phyloP scores from a whole-genome alignment of 2,888 invertebrate species.

The Agrochola macilenta region DNA sequence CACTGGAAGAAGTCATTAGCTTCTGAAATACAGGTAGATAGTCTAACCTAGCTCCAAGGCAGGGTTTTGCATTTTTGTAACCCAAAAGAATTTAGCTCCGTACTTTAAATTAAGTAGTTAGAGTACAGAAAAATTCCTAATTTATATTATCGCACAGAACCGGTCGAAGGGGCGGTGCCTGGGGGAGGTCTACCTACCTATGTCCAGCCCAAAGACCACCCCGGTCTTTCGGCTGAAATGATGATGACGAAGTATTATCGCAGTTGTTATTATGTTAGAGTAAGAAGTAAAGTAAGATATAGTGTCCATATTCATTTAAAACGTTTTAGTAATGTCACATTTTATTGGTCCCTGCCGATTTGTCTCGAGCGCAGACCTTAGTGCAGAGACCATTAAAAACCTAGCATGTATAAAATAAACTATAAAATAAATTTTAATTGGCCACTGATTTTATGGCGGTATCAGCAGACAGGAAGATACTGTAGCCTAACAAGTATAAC shows the following conservation, averaged over 20 bases:
- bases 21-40: neutral
- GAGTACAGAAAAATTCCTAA: neutral
- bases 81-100: neutral
- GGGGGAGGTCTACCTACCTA: no score
- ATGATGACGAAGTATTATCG: no score
- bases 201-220: no score
- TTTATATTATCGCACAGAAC: neutral
- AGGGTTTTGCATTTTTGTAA: neutral
- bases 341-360: neutral
- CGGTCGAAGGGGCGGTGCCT: no score
- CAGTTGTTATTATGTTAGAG: neutral
- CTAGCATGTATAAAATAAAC: neutral
- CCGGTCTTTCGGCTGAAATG: no score
- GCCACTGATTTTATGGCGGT: neutral
- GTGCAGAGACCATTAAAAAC: neutral
- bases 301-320: neutral
- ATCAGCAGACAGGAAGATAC: neutral
- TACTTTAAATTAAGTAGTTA: neutral
- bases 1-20: neutral
- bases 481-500: no score
- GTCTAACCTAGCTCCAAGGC: neutral
- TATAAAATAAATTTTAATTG: neutral
- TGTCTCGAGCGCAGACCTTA: neutral
- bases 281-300: neutral
- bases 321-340: neutral